Percentiles rank a stretch among this genome's conserved stretches.
Conservation (phyloP, 2,113 vertebrate genomes). For the Zosterops pallidus region DNA sequence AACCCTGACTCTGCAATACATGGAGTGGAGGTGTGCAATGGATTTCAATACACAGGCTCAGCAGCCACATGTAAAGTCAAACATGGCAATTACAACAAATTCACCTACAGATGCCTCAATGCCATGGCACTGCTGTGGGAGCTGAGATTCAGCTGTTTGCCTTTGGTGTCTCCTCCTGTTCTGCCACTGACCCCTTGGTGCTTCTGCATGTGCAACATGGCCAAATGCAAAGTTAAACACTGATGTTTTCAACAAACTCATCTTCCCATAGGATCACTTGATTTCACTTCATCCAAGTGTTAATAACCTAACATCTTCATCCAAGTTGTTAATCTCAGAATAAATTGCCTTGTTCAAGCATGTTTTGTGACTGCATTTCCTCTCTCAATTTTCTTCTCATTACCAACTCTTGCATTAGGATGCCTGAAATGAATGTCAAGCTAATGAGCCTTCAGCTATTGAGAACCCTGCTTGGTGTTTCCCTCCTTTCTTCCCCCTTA, state of each 20-base stretch:
- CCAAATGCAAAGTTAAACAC: not conserved
- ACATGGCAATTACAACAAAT: accelerated
- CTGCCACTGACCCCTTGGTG: not conserved
- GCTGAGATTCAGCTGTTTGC: not conserved
- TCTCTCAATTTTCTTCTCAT: not conserved
- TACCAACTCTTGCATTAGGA: not conserved
- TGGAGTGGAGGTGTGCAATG: accelerated
- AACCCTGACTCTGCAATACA: not conserved
- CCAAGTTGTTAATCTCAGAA: not conserved
- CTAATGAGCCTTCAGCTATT: not conserved
- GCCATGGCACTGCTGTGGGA: not conserved
- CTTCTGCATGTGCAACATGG: not conserved
- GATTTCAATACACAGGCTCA: not conserved
- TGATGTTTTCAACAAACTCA: accelerated
- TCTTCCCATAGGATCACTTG: not conserved
- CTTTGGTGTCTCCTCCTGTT: not conserved
- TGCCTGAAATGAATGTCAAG: not conserved
- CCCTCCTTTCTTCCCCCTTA: not conserved
- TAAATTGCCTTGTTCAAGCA: not conserved
- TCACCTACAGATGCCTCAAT: no score
- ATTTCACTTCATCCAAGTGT: not conserved
- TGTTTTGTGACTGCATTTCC: not conserved
- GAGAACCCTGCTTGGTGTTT: not conserved
- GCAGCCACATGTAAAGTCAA: not conserved
- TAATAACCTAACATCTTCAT: not conserved